These are phyloP conservation scores for Monochamus saltuarius DNA, from an alignment of 1,140 invertebrate genomes.

Conservation along the genomic window DNA sequence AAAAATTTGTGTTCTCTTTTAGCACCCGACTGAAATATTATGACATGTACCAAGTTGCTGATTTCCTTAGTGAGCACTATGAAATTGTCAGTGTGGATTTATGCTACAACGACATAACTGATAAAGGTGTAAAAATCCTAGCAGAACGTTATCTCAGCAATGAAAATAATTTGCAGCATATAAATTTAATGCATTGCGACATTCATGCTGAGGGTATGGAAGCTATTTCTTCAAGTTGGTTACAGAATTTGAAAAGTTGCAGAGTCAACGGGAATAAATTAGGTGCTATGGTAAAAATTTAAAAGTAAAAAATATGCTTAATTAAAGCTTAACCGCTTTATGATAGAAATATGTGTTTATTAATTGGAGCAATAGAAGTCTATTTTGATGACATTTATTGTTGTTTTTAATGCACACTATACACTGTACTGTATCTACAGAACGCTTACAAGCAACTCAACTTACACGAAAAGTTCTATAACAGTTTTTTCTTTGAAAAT, in stretches of 20 bases:
- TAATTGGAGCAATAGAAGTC: too few relatives aligned
- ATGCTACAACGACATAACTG: constrained; percentile 58
- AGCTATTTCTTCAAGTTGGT: constrained; percentile 17
- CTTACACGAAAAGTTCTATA: too few relatives aligned
- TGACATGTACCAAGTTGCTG: constrained; percentile 54
- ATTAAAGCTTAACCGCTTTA: too few relatives aligned
- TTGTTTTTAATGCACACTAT: too few relatives aligned
- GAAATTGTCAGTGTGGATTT: constrained; percentile 56
- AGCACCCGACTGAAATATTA: constrained; percentile 52
- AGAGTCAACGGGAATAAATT: constrained; percentile 58
- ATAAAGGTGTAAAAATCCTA: constrained; percentile 55
- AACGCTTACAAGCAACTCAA: too few relatives aligned
- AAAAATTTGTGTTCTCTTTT: constrained; percentile 7
- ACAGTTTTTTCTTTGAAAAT: too few relatives aligned
- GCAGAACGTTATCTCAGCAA: constrained; percentile 33
- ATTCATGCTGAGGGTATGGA: constrained; percentile 50
- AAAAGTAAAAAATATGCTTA: constrained; percentile 1
- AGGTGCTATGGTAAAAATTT: constrained; percentile 35
- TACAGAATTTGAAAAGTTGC: constrained; percentile 50
- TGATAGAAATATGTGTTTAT: too few relatives aligned
- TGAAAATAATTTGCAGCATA: constrained; percentile 52
- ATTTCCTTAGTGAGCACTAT: constrained; percentile 53
- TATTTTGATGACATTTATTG: too few relatives aligned
- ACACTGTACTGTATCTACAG: too few relatives aligned
- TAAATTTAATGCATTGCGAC: constrained; percentile 59